A percentile compares a stretch with the other conserved stretches of the same genome.
Conservation (phyloP, 2,113 vertebrate species). For the Narcine bancroftii region DNA sequence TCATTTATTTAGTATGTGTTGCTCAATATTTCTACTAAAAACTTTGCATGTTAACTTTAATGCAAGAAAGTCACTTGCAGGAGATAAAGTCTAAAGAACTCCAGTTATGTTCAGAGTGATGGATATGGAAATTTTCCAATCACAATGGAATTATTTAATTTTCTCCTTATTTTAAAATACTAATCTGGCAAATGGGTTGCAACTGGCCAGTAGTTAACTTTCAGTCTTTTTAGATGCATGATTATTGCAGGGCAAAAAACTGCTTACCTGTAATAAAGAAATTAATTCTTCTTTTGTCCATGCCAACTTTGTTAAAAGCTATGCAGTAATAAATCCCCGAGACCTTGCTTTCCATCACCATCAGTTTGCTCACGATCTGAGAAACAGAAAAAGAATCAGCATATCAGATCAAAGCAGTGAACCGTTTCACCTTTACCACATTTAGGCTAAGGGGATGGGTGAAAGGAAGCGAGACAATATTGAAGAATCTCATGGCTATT, state of each 20-base stretch:
- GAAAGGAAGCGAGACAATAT: background rate
- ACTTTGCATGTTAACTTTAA: background rate
- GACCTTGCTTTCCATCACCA: slow-evolving; percentile 49
- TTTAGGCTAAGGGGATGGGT: background rate
- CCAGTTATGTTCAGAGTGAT: background rate
- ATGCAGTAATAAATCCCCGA: slow-evolving; percentile 66
- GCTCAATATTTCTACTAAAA: background rate
- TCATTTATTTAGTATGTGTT: background rate
- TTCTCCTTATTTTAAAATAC: background rate
- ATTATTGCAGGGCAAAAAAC: background rate
- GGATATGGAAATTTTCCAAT: background rate
- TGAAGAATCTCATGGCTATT: background rate
- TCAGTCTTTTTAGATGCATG: background rate
- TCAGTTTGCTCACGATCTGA: slow-evolving; percentile 66
- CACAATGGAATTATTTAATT: background rate
- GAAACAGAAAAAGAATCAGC: background rate
- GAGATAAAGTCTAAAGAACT: background rate
- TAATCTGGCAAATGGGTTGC: background rate
- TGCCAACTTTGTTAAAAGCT: slow-evolving; percentile 58
- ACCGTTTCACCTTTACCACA: background rate
- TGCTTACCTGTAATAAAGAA: slow-evolving; percentile 73
- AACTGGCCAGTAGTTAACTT: background rate
- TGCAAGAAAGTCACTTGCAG: background rate
- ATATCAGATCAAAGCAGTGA: background rate
- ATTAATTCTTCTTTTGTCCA: slow-evolving; percentile 47